Percentiles rank a stretch among this genome's conserved stretches.
phyloP scores from a whole-genome alignment of 2,888 invertebrate genomes.

The Byasa hedistus region DNA sequence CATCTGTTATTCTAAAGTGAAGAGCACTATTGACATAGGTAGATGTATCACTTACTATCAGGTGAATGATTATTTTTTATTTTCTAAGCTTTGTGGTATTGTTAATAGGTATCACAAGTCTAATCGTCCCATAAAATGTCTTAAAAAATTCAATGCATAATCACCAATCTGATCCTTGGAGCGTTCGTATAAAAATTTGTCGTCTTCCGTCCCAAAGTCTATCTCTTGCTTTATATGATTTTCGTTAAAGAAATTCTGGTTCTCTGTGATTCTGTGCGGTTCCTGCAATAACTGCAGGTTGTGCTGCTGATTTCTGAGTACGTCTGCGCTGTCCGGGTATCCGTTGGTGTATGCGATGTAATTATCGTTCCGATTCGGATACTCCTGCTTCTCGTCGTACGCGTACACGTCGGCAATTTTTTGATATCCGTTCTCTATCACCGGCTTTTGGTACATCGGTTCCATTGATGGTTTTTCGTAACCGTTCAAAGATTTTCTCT shows the following conservation, averaged over 20 bases:
- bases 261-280: constrained; percentile 58
- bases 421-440: constrained; percentile 43
- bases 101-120: too few relatives aligned
- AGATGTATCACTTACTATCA: too few relatives aligned
- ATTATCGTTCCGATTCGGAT: constrained; percentile 38
- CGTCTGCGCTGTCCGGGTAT: constrained; percentile 56
- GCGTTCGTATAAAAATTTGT: constrained; percentile 60
- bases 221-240: constrained; percentile 69
- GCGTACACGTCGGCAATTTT: constrained; percentile 46
- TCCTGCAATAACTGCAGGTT: constrained; percentile 65
- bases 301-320: constrained; percentile 65
- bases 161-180: constrained; percentile 59
- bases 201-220: constrained; percentile 61
- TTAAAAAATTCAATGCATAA: constrained; percentile 30
- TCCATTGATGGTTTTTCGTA: constrained; percentile 50
- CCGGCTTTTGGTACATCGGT: constrained; percentile 44
- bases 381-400: constrained; percentile 46
- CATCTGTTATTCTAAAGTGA: too few relatives aligned
- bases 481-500: constrained; percentile 55
- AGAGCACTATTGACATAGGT: too few relatives aligned
- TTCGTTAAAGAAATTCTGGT: constrained; percentile 66
- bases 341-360: constrained; percentile 42
- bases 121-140: too few relatives aligned
- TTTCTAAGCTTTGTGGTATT: too few relatives aligned
- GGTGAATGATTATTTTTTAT: too few relatives aligned